A percentile compares a stretch with the other conserved stretches of the same genome.
Evolutionary conservation across 2,113 vertebrate species (phyloP).

Genomic region (Pleuronectes platessa): DNA sequence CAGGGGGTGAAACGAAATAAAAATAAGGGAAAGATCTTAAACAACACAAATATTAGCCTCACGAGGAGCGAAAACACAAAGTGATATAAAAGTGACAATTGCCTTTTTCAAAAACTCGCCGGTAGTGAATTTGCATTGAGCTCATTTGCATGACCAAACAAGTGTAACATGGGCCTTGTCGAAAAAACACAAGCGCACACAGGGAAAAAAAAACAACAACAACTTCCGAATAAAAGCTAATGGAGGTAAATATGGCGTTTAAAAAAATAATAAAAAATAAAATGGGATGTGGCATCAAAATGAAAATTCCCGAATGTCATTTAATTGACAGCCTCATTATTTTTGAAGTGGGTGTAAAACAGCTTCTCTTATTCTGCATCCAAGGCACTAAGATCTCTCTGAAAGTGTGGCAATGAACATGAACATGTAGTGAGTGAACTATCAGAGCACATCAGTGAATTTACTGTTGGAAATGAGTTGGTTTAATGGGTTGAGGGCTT

Average conservation of each 20-base stretch:
- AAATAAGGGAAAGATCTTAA: slow-evolving; percentile 19
- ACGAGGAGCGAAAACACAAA: slow-evolving; percentile 65
- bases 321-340: slow-evolving; percentile 85
- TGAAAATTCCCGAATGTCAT: slow-evolving; percentile 52
- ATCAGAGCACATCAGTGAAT: slow-evolving; percentile 38
- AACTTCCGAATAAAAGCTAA: slow-evolving; percentile 47
- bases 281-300: slow-evolving; percentile 61
- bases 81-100: slow-evolving; percentile 73
- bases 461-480: slow-evolving; percentile 15
- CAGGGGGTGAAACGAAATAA: slow-evolving; percentile 62
- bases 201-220: slow-evolving; percentile 6
- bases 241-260: slow-evolving; percentile 65
- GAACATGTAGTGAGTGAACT: slow-evolving; percentile 59
- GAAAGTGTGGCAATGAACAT: slow-evolving; percentile 79
- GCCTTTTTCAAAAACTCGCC: slow-evolving; percentile 66
- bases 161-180: slow-evolving; percentile 66
- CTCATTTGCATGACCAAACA: slow-evolving; percentile 76
- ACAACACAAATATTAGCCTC: slow-evolving; percentile 49
- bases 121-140: slow-evolving; percentile 68
- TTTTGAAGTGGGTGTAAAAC: slow-evolving; percentile 90
- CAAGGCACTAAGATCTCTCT: slow-evolving; percentile 97
- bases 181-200: slow-evolving; percentile 55
- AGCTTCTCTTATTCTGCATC: slow-evolving; percentile 90
- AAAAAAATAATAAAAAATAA: slow-evolving; percentile 27
- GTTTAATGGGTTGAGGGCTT: slow-evolving; percentile 16